Evolutionary conservation across 1,140 invertebrate species (phyloP), one percentile per base, ranked within the genome.

Genomic region (Nymphalis io): DNA sequence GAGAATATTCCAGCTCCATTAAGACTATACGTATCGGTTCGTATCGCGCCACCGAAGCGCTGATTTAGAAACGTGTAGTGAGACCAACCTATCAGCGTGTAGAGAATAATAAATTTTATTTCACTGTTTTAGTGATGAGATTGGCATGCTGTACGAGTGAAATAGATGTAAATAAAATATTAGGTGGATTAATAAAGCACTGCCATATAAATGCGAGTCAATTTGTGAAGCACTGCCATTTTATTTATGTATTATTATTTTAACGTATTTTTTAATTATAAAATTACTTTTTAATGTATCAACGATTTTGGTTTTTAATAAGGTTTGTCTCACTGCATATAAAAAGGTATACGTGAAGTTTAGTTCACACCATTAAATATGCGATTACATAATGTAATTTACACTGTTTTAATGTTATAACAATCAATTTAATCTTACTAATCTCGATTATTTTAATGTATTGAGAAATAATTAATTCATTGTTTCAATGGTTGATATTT

Each of bases 21-120:
- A 55, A 68, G 84, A 0, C 76, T 91, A 0, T 91, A 91, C 70
- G 87, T 91, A 40, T 83, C 87, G 5, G 83, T 91, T 10, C 72
- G 64, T 4, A 75, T 91, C 44, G 82, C 82, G 53, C 87, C 87
- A 10, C 39, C 27, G 5, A 70, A 68, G 16, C 79, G 76, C 64
- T 83, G 76, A 82, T 27, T n/a, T 27, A 13, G 60, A 4, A 40
- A 5, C 1, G 38, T 55, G 46, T 59, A 64, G 70, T 68, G 64
- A 68, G 65, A 72, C 60, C 42, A 23, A 21, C 53, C 65, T 57
- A 12, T 38, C 16, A 13, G 39, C 12, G 40, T 44, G 20, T 44
- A 40, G 58, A 12, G 58, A 59, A 40, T 39, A 11, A 40, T 21
- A 11, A 40, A 60, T 6, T 16, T 42, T 44, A 44, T 44, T 11